These are phyloP conservation scores for Fopius arisanus DNA, from an alignment of 1,140 invertebrate genomes.

Conservation along the genomic window DNA sequence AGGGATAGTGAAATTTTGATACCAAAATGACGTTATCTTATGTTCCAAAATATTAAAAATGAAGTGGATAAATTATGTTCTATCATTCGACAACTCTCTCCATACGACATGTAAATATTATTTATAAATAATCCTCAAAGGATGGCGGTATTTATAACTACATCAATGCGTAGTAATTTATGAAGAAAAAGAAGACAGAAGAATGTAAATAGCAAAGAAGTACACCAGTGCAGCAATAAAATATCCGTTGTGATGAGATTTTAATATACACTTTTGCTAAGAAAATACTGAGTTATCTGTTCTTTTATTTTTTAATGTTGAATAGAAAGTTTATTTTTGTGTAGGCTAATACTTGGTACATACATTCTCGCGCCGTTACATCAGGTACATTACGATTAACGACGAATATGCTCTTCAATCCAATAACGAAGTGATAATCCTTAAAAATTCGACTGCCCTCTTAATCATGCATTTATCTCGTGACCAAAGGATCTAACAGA, in stretches of 20 bases:
- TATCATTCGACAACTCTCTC: background rate
- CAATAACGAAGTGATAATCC: background rate
- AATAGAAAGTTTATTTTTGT: slow-evolving; percentile 9
- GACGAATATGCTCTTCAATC: background rate
- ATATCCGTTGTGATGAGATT: background rate
- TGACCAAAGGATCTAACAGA: background rate
- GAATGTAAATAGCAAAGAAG: background rate
- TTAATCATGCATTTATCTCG: background rate
- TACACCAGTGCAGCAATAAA: background rate
- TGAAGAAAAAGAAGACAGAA: background rate
- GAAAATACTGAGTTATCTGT: background rate
- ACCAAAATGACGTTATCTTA: too few species aligned
- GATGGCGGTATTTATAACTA: background rate
- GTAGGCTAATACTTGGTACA: slow-evolving; percentile 1
- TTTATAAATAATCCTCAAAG: background rate
- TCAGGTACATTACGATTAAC: slow-evolving; percentile 1
- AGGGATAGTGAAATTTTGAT: too few species aligned
- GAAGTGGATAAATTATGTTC: too few species aligned
- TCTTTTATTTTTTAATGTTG: background rate
- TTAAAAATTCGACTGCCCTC: background rate
- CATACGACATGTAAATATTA: background rate
- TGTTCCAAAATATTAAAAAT: too few species aligned
- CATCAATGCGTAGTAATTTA: background rate
- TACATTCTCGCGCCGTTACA: background rate
- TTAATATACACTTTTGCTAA: slow-evolving; percentile 13